Conservation (phyloP, 2,113 vertebrate species). For the Ictalurus punctatus region DNA sequence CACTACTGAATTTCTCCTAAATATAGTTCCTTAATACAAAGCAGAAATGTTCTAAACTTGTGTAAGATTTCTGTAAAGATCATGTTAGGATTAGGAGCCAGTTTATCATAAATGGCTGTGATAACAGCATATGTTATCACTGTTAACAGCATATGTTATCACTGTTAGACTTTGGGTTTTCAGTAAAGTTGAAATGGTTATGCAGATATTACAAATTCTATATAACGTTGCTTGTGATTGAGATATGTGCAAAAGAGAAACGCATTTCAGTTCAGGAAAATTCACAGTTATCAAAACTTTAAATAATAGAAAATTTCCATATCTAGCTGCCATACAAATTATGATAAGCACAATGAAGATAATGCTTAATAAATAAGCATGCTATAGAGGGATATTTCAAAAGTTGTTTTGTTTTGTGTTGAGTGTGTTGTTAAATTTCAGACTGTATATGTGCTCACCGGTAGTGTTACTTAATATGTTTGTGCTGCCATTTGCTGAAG, state of each 20-base stretch:
- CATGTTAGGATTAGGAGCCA: neutral
- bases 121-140: neutral
- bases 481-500: neutral
- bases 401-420: neutral
- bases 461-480: neutral
- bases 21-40: neutral
- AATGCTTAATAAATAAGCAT: neutral
- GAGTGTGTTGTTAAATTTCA: neutral
- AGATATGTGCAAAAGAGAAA: neutral
- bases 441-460: neutral
- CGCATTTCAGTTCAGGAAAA: neutral
- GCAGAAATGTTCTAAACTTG: neutral
- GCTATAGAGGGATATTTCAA: neutral
- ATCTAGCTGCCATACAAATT: neutral
- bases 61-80: neutral
- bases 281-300: neutral
- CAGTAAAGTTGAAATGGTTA: neutral
- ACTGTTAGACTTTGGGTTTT: neutral
- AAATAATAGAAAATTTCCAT: neutral
- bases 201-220: neutral
- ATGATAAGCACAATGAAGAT: neutral
- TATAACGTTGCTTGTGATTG: neutral
- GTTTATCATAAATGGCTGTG: neutral
- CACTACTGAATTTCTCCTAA: neutral
- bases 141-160: neutral